Evolutionary conservation across 2,888 invertebrate species (phyloP).

Genomic region (Leptura quadrifasciata): DNA sequence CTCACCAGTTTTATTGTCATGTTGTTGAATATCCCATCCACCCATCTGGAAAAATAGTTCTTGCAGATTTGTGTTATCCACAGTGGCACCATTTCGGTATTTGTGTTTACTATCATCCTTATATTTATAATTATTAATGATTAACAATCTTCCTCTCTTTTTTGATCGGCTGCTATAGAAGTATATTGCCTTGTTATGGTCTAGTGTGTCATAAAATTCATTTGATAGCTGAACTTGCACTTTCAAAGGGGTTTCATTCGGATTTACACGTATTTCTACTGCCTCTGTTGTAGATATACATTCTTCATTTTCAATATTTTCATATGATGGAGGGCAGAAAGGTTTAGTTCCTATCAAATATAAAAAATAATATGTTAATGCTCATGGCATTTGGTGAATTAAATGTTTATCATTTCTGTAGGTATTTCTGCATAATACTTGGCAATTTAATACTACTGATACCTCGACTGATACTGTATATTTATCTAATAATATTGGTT

Average conservation of each 20-base stretch:
- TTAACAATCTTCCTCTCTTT: conserved; percentile 77
- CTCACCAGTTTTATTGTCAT: conserved; percentile 50
- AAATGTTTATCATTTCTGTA: too few species aligned
- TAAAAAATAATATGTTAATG: neutral
- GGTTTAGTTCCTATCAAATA: conserved; percentile 19
- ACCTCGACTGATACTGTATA: too few species aligned
- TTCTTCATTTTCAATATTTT: neutral
- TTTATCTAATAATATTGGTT: too few species aligned
- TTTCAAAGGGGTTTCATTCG: conserved; percentile 48
- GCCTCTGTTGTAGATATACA: neutral
- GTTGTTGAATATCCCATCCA: conserved; percentile 58
- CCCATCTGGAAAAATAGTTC: conserved; percentile 78
- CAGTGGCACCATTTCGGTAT: conserved; percentile 76
- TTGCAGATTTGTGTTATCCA: conserved; percentile 77
- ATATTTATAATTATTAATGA: conserved; percentile 80
- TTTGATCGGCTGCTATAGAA: conserved; percentile 76
- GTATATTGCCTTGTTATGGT: conserved; percentile 55
- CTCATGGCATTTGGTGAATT: too few species aligned
- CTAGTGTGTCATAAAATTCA: conserved; percentile 58
- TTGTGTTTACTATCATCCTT: conserved; percentile 58
- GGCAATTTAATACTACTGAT: too few species aligned
- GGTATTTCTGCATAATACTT: too few species aligned
- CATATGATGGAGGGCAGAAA: neutral
- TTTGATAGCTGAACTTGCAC: conserved; percentile 56
- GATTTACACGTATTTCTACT: conserved; percentile 38